These are phyloP conservation scores for Chalcosyrphus nemorum DNA, from an alignment of 2,888 invertebrate species.

Conservation along the genomic window DNA sequence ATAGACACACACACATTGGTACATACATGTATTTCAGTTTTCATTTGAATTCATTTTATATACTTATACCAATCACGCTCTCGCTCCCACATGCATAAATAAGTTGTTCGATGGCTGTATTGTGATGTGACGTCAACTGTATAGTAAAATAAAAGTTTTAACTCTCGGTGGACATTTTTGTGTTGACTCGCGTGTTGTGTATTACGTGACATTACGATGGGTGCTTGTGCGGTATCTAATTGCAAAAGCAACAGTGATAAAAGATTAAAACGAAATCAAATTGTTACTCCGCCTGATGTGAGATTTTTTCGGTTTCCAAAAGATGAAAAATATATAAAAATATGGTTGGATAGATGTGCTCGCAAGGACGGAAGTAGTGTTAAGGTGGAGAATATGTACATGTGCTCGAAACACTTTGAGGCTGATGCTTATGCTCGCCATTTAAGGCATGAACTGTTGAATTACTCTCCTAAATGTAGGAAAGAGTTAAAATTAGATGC, in stretches of 20 bases:
- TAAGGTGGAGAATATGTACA: background rate
- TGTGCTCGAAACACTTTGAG: background rate
- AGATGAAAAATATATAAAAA: background rate
- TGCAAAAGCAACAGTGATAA: background rate
- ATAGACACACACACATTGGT: no score
- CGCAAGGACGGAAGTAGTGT: background rate
- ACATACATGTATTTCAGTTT: no score
- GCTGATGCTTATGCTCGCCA: background rate
- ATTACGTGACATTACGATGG: background rate
- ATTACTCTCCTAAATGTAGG: background rate
- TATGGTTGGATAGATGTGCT: background rate
- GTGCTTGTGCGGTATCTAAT: background rate
- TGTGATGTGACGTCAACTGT: constrained; percentile 25
- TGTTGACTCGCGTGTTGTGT: no score
- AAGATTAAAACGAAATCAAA: background rate
- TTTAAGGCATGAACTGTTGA: constrained; percentile 17
- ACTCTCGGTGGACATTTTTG: background rate
- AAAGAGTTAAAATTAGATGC: constrained; percentile 14
- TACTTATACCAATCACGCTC: no score
- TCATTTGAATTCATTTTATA: no score
- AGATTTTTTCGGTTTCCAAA: constrained; percentile 6
- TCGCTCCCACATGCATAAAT: no score
- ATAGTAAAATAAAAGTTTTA: background rate
- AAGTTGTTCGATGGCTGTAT: background rate
- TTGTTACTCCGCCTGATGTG: background rate